phyloP scores from a whole-genome alignment of 2,888 invertebrate genomes.

The Melanchra persicariae region DNA sequence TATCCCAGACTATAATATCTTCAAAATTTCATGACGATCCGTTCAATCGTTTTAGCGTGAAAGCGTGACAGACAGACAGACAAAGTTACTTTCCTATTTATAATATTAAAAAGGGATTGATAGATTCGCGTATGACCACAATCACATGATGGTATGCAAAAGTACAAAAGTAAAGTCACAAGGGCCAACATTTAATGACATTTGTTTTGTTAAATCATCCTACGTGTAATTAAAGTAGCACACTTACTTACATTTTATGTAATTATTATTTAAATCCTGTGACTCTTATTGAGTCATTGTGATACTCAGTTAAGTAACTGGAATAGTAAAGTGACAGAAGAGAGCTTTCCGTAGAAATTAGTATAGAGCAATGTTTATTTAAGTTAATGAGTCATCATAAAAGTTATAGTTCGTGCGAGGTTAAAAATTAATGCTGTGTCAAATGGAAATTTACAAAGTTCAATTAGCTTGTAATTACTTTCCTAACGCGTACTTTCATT shows the following conservation, averaged over 20 bases:
- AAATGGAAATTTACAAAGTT: constrained; percentile 25
- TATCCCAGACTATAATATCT: too few relatives aligned
- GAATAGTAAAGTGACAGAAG: constrained; percentile 11
- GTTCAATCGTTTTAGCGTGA: too few relatives aligned
- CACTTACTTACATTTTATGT: neutral
- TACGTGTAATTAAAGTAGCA: neutral
- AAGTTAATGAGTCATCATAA: constrained; percentile 14
- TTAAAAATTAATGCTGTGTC: constrained; percentile 22
- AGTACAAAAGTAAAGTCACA: too few relatives aligned
- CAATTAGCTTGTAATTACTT: constrained; percentile 9
- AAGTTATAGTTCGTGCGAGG: constrained; percentile 19
- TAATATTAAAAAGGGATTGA: too few relatives aligned
- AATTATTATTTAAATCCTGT: constrained; percentile 14
- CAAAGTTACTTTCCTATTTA: too few relatives aligned
- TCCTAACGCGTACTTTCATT: constrained; percentile 14
- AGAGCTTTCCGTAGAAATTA: constrained; percentile 5
- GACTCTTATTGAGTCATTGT: constrained; percentile 9
- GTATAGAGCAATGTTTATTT: neutral
- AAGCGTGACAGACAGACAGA: too few relatives aligned
- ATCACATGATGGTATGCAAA: too few relatives aligned
- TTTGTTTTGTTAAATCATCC: neutral
- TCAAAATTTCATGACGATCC: too few relatives aligned
- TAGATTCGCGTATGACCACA: too few relatives aligned
- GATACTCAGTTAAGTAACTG: neutral
- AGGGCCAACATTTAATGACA: neutral